Base-by-base conservation (phyloP, 1,140 invertebrate species). In the Meloidogyne chitwoodi region DNA sequence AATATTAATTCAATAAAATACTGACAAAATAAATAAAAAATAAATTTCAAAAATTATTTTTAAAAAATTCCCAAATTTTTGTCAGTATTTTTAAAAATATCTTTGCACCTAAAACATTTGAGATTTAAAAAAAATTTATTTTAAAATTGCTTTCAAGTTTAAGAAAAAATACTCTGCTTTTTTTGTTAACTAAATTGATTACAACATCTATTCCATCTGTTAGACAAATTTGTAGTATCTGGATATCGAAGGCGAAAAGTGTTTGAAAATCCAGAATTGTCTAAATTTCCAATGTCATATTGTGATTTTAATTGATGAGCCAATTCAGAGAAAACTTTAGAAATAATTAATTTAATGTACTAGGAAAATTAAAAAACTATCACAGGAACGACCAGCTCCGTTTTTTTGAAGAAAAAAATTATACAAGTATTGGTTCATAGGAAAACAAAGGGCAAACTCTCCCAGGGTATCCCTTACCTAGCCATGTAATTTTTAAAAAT, bases 301-400 rank as follows among this genome's bases (percentile, higher is more conserved):
- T 87, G 85, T 3, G 75, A 63, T 71, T 86, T 86, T 44, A 86
- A 68, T 64, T 82, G 79, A 12, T 64, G 74, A n/a, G 85, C 86
- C 63, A 86, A 71, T 69, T 86, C 80, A 14, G 73, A 68, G 65
- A 78, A 82, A 29, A 80, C 79, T 66, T 41, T 22, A 44, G 1
- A n/a, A 38, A n/a, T 66, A 29, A 68, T 38, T 38, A 26, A 34
- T 67, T 66, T 66, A 19, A 67, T n/a, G n/a, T n/a, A n/a, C n/a
- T n/a, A n/a, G n/a, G n/a, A n/a, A n/a, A n/a, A n/a, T n/a, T n/a
- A n/a, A n/a, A n/a, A n/a, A n/a, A n/a, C n/a, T n/a, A n/a, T n/a
- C n/a, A n/a, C n/a, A n/a, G n/a, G n/a, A n/a, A n/a, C n/a, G n/a
- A n/a, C n/a, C n/a, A n/a, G n/a, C n/a, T n/a, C n/a, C n/a, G n/a